Base-by-base conservation (phyloP, 2,797 vertebrate genomes). In the Monodelphis domestica region DNA sequence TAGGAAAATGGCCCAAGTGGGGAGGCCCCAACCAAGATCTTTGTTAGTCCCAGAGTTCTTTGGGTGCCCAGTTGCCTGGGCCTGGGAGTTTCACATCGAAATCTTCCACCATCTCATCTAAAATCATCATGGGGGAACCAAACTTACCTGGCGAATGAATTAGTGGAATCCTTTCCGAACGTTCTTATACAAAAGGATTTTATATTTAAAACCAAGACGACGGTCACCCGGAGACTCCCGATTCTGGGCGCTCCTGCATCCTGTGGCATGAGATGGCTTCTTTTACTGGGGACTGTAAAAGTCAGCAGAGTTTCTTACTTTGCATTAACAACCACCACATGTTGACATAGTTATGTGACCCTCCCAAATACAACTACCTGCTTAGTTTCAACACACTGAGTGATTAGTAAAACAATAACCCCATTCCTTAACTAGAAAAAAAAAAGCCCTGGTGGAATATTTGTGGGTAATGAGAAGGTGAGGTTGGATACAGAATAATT, bases 301-400 rank as follows among this genome's bases (percentile, higher is more conserved):
- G 70, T 90, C 94, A 95, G 87, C 53, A 3, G 54, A 12, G 90
- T 88, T 90, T 97, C 45, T 95, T 55, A 54, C 56, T 97, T 90
- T 70, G 12, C 90, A 95, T 95, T 96, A 90, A n/a, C 91, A 92
- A 15, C 88, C 45, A 70, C 57, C 33, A 92, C 54, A 21, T 55
- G 92, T 91, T 94, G 94, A 97, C 93, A 95, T 59, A 55, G 92
- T 93, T 93, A 29, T 29, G 91, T 52, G 95, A 95, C 33, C 94
- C 84, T 98, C 89, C 94, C 56, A 51, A 87, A 90, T 28, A 91
- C 45, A 92, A 95, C 93, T 96, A 97, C 91, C 90, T 96, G 94
- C 78, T 89, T 87, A 33, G 91, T 97, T 96, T 89, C 28, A 70
- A 88, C 91, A 92, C 93, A 88, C 29, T 53, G 56, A 90, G 88